These are phyloP conservation scores for Microchirus variegatus DNA, from an alignment of 2,797 vertebrate genomes.

Conservation along the genomic window DNA sequence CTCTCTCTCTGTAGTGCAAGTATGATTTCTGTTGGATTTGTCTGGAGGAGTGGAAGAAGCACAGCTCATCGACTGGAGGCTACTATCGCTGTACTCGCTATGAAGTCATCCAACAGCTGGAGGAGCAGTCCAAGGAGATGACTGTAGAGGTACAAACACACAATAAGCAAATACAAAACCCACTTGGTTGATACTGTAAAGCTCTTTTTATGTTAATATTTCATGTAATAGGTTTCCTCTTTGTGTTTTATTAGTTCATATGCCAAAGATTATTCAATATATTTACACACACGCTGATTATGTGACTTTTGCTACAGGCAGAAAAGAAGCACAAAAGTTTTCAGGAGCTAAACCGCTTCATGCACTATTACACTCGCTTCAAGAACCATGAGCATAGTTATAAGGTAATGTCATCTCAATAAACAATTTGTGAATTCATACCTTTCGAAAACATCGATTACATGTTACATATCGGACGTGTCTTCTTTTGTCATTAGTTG, in stretches of 20 bases:
- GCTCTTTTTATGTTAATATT: too few species aligned
- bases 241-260: too few species aligned
- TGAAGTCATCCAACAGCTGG: constrained; percentile 97
- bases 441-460: neutral
- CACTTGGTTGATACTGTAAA: too few species aligned
- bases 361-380: constrained; percentile 99
- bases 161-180: neutral
- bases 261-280: neutral
- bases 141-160: constrained; percentile 89
- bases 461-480: neutral
- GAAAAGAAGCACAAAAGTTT: constrained; percentile 99
- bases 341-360: constrained; percentile 98
- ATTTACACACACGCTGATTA: neutral
- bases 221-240: too few species aligned
- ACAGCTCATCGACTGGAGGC: constrained; percentile 98
- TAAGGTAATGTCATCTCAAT: constrained; percentile 80
- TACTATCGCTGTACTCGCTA: constrained; percentile 99
- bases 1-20: constrained; percentile 86
- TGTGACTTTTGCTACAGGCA: constrained; percentile 79
- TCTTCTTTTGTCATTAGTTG: constrained; percentile 79
- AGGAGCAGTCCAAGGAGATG: constrained; percentile 99
- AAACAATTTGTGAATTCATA: neutral
- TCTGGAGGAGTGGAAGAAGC: constrained; percentile 99
- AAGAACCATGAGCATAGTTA: constrained; percentile 99
- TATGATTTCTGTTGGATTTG: constrained; percentile 99